Evolutionary conservation across 2,888 invertebrate genomes (phyloP).

Genomic region (Chironomus tentans): DNA sequence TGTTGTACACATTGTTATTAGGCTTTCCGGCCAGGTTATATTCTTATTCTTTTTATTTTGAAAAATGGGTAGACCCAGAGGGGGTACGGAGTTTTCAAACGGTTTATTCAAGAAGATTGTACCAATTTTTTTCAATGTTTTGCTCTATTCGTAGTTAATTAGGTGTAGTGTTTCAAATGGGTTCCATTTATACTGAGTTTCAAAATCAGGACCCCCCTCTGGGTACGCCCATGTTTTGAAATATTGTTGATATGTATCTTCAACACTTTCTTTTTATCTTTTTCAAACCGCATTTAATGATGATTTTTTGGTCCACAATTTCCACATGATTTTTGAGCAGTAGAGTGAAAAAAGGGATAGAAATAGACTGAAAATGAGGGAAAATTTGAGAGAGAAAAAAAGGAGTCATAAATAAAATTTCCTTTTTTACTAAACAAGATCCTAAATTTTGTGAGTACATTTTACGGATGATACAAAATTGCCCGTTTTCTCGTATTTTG

Average conservation of each 20-base stretch:
- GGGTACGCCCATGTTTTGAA: too few species aligned
- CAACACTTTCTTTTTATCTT: background rate
- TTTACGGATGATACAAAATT: background rate
- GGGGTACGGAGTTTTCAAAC: too few species aligned
- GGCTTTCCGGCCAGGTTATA: background rate
- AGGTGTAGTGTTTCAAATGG: too few species aligned
- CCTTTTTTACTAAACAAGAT: background rate
- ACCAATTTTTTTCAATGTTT: too few species aligned
- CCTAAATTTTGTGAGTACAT: background rate
- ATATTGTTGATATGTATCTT: background rate
- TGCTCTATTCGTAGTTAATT: too few species aligned
- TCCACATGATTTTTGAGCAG: conserved; percentile 17
- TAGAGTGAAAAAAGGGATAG: background rate
- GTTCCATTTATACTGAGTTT: too few species aligned
- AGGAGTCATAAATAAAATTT: conserved; percentile 20
- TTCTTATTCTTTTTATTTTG: background rate
- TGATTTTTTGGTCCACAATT: conserved; percentile 22
- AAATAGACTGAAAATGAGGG: background rate
- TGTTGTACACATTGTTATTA: background rate
- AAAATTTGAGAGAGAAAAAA: background rate
- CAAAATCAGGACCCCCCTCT: too few species aligned
- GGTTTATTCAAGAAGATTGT: too few species aligned
- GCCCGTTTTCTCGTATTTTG: background rate
- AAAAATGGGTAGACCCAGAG: too few species aligned
- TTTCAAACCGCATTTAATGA: conserved; percentile 13